Percentiles rank a stretch among this genome's conserved stretches.
Conservation (phyloP, 1,140 invertebrate species). For the Drosophila bipectinata region DNA sequence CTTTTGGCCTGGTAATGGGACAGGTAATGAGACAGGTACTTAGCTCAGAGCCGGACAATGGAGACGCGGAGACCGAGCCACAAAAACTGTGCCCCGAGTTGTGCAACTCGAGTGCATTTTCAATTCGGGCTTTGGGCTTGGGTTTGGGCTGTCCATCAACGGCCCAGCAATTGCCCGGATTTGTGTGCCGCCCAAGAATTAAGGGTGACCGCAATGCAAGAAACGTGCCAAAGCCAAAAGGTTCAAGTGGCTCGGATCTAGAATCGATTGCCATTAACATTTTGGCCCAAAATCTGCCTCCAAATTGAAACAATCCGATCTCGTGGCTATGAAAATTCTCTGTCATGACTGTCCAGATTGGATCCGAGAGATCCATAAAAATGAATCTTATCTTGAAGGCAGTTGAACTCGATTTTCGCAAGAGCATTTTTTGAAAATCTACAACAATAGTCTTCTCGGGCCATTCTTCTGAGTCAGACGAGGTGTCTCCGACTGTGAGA, state of each 20-base stretch:
- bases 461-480: not conserved
- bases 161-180: slow-evolving; percentile 34
- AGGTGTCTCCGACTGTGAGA: not conserved
- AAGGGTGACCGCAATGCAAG: slow-evolving; percentile 24
- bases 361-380: not conserved
- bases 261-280: slow-evolving; percentile 11
- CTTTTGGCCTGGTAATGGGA: slow-evolving; percentile 11
- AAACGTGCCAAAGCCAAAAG: slow-evolving; percentile 48
- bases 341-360: not conserved
- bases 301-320: too few relatives aligned
- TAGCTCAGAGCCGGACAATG: not conserved
- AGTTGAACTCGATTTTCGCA: not conserved
- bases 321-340: too few relatives aligned
- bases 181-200: slow-evolving; percentile 68
- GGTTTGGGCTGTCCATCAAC: slow-evolving; percentile 2
- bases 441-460: too few relatives aligned
- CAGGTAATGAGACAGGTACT: slow-evolving; percentile 27
- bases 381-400: not conserved
- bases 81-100: not conserved
- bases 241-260: slow-evolving; percentile 18
- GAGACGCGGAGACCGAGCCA: not conserved
- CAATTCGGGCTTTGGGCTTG: not conserved
- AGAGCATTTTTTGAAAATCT: not conserved
- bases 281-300: not conserved
- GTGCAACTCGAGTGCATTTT: slow-evolving; percentile 35